Evolutionary conservation across 2,797 vertebrate species (phyloP).

Genomic region (Benthosema pterotum): DNA sequence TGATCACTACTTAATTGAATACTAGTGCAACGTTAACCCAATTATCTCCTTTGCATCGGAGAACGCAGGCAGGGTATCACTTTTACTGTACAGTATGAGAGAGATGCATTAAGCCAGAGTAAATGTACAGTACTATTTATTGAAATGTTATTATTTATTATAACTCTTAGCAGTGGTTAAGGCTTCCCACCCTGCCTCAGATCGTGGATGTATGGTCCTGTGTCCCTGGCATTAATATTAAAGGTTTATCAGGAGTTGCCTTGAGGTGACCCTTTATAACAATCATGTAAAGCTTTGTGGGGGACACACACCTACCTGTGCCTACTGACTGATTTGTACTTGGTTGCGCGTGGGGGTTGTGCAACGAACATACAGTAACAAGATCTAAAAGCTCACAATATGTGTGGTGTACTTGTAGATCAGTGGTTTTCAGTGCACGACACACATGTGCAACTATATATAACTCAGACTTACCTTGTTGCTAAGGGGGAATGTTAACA

Average conservation of each 20-base stretch:
- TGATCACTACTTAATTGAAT: slow-evolving; percentile 27
- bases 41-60: slow-evolving; percentile 42
- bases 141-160: slow-evolving; percentile 74
- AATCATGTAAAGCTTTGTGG: slow-evolving; percentile 66
- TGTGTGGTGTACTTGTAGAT: no score
- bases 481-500: slow-evolving; percentile 35
- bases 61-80: slow-evolving; percentile 51
- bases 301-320: slow-evolving; percentile 66
- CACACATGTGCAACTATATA: no score
- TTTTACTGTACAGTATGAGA: slow-evolving; percentile 38
- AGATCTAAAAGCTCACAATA: no score
- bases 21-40: slow-evolving; percentile 23
- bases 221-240: slow-evolving; percentile 31
- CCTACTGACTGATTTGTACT: slow-evolving; percentile 43
- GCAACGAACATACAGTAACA: no score
- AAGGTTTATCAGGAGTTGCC: slow-evolving; percentile 39
- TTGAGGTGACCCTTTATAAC: slow-evolving; percentile 54
- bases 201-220: slow-evolving; percentile 35
- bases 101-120: slow-evolving; percentile 46
- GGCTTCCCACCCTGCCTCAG: slow-evolving; percentile 33
- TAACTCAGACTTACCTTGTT: slow-evolving; percentile 27
- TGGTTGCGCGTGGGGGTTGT: no score
- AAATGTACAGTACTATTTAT: slow-evolving; percentile 74
- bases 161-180: slow-evolving; percentile 45
- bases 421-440: no score